These are phyloP conservation scores for Crypturellus undulatus DNA, from an alignment of 2,113 vertebrate species.

Conservation along the genomic window DNA sequence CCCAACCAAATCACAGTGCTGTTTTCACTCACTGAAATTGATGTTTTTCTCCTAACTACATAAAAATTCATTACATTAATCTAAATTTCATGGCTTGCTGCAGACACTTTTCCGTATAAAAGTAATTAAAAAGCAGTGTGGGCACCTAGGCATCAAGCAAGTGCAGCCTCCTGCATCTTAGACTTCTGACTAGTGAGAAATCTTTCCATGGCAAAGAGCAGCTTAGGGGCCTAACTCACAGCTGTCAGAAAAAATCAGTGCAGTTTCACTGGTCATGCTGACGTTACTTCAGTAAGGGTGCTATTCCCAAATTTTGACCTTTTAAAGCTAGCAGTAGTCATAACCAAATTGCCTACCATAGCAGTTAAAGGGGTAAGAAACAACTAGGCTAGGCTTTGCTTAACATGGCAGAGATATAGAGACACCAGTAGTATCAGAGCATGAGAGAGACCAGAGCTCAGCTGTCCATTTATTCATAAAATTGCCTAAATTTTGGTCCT, in stretches of 20 bases:
- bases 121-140: not conserved
- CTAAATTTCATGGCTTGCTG: not conserved
- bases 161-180: not conserved
- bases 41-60: not conserved
- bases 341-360: not conserved
- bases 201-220: not conserved
- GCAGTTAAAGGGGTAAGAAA: not conserved
- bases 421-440: not conserved
- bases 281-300: not conserved
- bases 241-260: not conserved
- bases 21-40: not conserved
- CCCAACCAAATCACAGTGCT: rapidly evolving
- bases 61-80: not conserved
- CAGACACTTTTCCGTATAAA: not conserved
- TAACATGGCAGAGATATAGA: not conserved
- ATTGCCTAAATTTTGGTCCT: not conserved
- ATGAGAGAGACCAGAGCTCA: not conserved
- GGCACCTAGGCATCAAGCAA: not conserved
- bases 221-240: not conserved
- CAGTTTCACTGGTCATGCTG: not conserved
- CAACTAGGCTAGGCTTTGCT: not conserved
- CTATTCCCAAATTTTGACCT: not conserved
- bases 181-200: not conserved
- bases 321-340: not conserved
- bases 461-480: not conserved